Evolutionary conservation across 2,888 invertebrate genomes (phyloP).

Genomic region (Idaea dimidiata): DNA sequence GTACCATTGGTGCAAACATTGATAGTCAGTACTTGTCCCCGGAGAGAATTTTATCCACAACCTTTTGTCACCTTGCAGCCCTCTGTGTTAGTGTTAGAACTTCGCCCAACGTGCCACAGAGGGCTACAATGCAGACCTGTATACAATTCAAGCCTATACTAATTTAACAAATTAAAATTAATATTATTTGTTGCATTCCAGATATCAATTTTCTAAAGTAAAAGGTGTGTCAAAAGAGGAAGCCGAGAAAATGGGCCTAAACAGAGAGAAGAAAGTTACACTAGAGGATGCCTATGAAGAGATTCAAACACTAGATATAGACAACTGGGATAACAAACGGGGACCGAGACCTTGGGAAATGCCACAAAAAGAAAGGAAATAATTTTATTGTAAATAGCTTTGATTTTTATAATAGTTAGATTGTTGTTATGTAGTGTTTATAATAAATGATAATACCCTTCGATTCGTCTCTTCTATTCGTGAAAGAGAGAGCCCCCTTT

Average conservation of each 20-base stretch:
- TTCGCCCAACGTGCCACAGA: too few species aligned
- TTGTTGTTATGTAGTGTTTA: neutral
- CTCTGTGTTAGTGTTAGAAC: too few species aligned
- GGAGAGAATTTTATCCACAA: too few species aligned
- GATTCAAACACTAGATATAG: conserved; percentile 86
- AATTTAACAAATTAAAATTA: neutral
- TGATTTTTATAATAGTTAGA: neutral
- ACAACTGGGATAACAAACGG: conserved; percentile 92
- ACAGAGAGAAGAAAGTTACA: conserved; percentile 84
- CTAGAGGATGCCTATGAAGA: conserved; percentile 88
- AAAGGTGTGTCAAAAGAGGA: conserved; percentile 82
- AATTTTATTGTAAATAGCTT: neutral
- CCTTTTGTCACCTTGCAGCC: too few species aligned
- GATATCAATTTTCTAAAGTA: conserved; percentile 82
- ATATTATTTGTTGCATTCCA: conserved; percentile 33
- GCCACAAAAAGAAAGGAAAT: conserved; percentile 35
- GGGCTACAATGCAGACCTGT: too few species aligned
- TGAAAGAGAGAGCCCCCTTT: neutral
- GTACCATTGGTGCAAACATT: too few species aligned
- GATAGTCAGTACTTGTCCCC: too few species aligned
- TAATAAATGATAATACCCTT: neutral
- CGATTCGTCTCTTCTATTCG: neutral
- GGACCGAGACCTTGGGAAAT: conserved; percentile 94
- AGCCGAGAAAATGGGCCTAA: conserved; percentile 84
- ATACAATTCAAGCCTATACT: too few species aligned